Percentiles rank a stretch among this genome's conserved stretches.
Conservation (phyloP, 2,888 invertebrate species). For the Syritta pipiens region DNA sequence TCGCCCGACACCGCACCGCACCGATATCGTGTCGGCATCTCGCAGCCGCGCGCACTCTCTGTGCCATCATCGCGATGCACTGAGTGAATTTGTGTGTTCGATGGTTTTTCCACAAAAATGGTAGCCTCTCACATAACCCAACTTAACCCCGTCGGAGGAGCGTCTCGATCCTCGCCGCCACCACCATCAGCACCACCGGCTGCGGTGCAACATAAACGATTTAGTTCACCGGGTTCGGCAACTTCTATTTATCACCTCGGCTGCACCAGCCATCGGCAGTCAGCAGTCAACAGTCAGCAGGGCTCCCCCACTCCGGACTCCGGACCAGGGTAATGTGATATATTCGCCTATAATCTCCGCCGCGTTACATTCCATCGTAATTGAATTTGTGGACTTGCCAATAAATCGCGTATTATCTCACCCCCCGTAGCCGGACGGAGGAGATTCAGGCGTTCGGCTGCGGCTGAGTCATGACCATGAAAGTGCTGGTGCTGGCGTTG, state of each 20-base stretch:
- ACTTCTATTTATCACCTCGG: constrained; percentile 68
- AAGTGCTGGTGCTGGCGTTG: constrained; percentile 37
- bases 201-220: constrained; percentile 69
- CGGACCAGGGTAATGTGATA: constrained; percentile 68
- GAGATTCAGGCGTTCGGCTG: constrained; percentile 49
- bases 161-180: constrained; percentile 59
- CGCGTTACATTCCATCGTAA: constrained; percentile 69
- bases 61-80: constrained; percentile 46
- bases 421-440: constrained; percentile 23
- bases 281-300: no score
- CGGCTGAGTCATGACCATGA: constrained; percentile 68
- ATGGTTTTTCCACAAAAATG: constrained; percentile 63
- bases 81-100: constrained; percentile 70
- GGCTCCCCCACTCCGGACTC: not conserved
- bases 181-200: constrained; percentile 31
- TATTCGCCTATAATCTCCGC: constrained; percentile 66
- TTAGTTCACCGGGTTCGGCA: constrained; percentile 66
- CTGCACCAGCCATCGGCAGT: constrained; percentile 56
- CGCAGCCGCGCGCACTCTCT: constrained; percentile 52
- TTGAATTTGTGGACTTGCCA: constrained; percentile 70
- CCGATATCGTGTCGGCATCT: constrained; percentile 67
- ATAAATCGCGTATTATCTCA: constrained; percentile 69
- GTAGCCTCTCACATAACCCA: constrained; percentile 68
- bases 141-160: constrained; percentile 64
- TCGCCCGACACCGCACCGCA: constrained; percentile 5